Evolutionary conservation across 2,113 vertebrate genomes (phyloP), one percentile per base, ranked within the genome.

Genomic region (Petaurus breviceps): DNA sequence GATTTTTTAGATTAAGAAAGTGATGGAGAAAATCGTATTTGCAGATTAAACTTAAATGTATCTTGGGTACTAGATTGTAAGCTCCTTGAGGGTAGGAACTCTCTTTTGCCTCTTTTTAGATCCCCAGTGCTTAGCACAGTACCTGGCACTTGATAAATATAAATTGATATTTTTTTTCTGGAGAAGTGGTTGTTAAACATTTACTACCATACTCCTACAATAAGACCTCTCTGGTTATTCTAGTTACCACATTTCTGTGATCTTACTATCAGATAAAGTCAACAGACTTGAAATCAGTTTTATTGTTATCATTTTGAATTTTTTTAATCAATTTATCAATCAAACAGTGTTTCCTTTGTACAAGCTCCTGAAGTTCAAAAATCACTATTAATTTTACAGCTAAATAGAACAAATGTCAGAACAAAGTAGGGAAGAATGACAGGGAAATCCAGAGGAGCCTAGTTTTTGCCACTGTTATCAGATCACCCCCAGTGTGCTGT

Each of bases 391-490:
- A 47, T 95, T 90, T 91, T 90, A 28, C 1, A 9, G 19, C 90
- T 96, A 52, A 4, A 46, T 50, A 47, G 37, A 19, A 55, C 91
- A 95, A 49, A 89, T 93, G 8, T 55, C 51, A 95, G 92, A 92
- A 89, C 1, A 49, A 51, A 91, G 90, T n/a, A 43, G 89, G 50
- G 3, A 24, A 49, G 16, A 53, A 51, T 12, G 8, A 49, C 92
- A 0, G 24, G 84, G 94, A 97, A 43, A 52, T n/a, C 0, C 0
- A 91, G 90, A 47, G 46, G 89, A 54, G 0, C 0, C 92, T 43
- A 94, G 16, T n/a, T 53, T 54, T 95, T 22, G 0, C 46, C 22
- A 3, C 0, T 90, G 49, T 94, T 61, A n/a, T 49, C 50, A 90
- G 28, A 8, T 84, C n/a, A 51, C 11, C 0, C 0, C 61, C 84